Conservation (phyloP, 1,140 invertebrate species). For the Magallana ariakensis region DNA sequence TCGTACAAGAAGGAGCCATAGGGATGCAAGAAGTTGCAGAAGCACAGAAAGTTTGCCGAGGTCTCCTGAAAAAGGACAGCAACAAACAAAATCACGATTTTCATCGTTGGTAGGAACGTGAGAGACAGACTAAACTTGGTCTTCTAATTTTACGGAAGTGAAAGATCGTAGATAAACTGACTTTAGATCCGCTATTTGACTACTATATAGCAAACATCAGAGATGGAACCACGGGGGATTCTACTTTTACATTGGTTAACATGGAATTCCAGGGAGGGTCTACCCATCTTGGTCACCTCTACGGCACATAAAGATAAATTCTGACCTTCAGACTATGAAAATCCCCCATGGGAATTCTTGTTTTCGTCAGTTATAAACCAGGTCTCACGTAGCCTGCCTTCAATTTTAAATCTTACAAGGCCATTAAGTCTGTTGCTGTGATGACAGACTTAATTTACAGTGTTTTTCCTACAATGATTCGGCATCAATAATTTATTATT, state of each 20-base stretch:
- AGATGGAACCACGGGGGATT: background rate
- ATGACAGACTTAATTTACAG: too few relatives aligned
- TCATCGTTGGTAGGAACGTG: background rate
- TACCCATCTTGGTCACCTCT: too few relatives aligned
- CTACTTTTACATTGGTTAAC: background rate
- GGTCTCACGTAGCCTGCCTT: too few relatives aligned
- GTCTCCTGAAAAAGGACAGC: background rate
- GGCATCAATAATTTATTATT: too few relatives aligned
- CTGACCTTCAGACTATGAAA: too few relatives aligned
- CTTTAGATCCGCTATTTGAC: background rate
- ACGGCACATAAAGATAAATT: too few relatives aligned
- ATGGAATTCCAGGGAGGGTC: background rate
- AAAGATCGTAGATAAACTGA: background rate
- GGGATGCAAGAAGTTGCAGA: constrained; percentile 11
- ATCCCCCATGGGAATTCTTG: too few relatives aligned
- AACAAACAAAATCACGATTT: background rate
- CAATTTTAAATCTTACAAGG: too few relatives aligned
- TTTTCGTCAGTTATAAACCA: too few relatives aligned
- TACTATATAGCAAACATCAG: background rate
- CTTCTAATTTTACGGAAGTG: background rate
- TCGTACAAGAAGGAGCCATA: constrained; percentile 1
- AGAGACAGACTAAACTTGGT: background rate
- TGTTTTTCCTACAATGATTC: too few relatives aligned
- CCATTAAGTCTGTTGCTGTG: too few relatives aligned
- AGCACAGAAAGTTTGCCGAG: constrained; percentile 4